phyloP scores from a whole-genome alignment of 2,113 vertebrate genomes.

The Eptesicus fuscus region DNA sequence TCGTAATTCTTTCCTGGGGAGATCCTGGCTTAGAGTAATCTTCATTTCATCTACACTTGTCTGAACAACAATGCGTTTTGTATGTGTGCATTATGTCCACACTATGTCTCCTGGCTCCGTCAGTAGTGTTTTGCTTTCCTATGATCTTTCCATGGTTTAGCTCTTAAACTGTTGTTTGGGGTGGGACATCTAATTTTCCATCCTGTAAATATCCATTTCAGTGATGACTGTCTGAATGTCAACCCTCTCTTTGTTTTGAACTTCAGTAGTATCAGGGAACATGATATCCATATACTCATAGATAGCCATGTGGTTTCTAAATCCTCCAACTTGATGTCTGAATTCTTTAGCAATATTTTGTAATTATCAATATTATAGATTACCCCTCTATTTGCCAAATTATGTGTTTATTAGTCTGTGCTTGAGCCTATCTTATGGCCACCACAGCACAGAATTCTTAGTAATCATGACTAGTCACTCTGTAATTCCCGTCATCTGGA shows the following conservation, averaged over 20 bases:
- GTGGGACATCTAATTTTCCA: not conserved
- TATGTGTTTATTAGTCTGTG: not conserved
- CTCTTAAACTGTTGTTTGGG: not conserved
- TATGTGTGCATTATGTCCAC: not conserved
- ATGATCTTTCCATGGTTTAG: not conserved
- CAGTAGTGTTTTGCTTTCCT: not conserved
- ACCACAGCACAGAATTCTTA: not conserved
- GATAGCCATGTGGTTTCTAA: not conserved
- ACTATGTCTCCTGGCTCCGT: not conserved
- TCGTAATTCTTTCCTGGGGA: not conserved
- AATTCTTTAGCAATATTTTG: not conserved
- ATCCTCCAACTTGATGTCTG: not conserved
- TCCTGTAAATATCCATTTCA: not conserved
- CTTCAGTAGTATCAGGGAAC: not conserved
- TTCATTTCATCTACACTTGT: not conserved
- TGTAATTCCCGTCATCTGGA: not conserved
- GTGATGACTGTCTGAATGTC: not conserved
- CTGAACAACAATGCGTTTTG: not conserved
- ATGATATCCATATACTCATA: not conserved
- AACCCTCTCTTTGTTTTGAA: not conserved
- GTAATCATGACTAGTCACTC: not conserved
- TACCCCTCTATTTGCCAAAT: not conserved
- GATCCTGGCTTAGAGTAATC: not conserved
- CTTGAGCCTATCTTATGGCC: not conserved
- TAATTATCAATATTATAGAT: not conserved